Evolutionary conservation across 2,888 invertebrate genomes (phyloP), one percentile per base, ranked within the genome.

Genomic region (Macropis europaea): DNA sequence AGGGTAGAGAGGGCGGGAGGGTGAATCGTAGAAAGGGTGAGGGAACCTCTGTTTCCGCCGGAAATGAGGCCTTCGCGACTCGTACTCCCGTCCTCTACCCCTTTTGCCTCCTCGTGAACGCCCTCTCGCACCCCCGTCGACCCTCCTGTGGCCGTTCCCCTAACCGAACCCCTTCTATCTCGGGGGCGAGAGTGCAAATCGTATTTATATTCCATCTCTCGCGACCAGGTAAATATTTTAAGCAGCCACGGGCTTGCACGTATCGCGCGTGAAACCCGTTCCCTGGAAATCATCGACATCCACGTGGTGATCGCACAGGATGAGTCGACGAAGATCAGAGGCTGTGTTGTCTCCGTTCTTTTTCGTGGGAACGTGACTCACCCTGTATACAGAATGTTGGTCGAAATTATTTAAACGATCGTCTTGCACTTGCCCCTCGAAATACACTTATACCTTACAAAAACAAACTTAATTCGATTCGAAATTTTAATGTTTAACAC

Each of bases 141-240:
- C 38, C 64, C 36, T 22, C 11, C 40, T 70, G 24, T 59, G 62
- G 32, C 56, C 47, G 43, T 74, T 60, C 42, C 62, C 62, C 61
- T 53, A 72, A 62, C 70, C 62, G 59, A 77, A 52, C 57, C 17
- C 43, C 57, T 57, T 76, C 80, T 77, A 70, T 76, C 64, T 75
- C 78, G 77, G 60, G 71, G 61, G 70, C 67, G 73, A 76, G 54
- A 72, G 70, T 76, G 87, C 84, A 88, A 87, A 87, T 88, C 82
- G 80, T 86, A 87, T 88, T 88, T 88, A 87, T 87, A 85, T 87
- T 87, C 84, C 84, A 87, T 88, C 83, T 87, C 85, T 81, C 77
- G 76, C 71, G 74, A 73, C 52, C 85, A 86, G 84, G 81, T 87
- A 84, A 84, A 84, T 82, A 83, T 78, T 80, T 73, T 62, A 52